Conservation (phyloP, 2,113 vertebrate species). For the Cyprichromis sp. region DNA sequence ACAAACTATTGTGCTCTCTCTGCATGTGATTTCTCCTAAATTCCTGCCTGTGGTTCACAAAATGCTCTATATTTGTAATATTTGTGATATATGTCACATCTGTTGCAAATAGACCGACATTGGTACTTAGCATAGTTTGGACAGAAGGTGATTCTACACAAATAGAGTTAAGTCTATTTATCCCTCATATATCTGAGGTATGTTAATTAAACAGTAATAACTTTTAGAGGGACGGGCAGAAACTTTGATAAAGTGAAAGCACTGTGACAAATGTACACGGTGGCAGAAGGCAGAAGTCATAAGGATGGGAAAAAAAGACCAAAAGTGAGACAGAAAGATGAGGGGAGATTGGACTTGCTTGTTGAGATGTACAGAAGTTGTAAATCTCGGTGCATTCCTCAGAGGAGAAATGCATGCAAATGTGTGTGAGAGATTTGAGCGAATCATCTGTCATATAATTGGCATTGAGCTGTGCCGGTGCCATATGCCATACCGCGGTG, state of each 20-base stretch:
- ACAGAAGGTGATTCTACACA: neutral
- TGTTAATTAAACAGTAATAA: neutral
- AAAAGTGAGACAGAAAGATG: neutral
- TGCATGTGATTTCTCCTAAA: neutral
- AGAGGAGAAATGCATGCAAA: neutral
- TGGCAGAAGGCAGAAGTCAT: neutral
- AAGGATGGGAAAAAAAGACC: neutral
- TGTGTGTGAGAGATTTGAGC: neutral
- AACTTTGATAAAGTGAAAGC: neutral
- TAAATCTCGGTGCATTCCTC: conserved; percentile 9
- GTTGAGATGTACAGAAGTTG: neutral
- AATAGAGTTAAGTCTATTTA: neutral
- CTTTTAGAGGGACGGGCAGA: neutral
- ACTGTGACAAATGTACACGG: neutral
- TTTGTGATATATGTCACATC: neutral
- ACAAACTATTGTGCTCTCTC: neutral
- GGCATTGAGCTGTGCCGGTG: conserved; percentile 7
- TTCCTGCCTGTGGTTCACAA: neutral
- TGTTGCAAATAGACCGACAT: neutral
- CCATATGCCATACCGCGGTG: neutral
- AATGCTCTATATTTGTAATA: neutral
- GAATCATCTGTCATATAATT: neutral
- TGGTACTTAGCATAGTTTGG: neutral
- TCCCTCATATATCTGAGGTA: neutral
- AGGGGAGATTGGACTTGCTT: neutral